Conservation (phyloP, 2,113 vertebrate species). For the Bubo bubo region DNA sequence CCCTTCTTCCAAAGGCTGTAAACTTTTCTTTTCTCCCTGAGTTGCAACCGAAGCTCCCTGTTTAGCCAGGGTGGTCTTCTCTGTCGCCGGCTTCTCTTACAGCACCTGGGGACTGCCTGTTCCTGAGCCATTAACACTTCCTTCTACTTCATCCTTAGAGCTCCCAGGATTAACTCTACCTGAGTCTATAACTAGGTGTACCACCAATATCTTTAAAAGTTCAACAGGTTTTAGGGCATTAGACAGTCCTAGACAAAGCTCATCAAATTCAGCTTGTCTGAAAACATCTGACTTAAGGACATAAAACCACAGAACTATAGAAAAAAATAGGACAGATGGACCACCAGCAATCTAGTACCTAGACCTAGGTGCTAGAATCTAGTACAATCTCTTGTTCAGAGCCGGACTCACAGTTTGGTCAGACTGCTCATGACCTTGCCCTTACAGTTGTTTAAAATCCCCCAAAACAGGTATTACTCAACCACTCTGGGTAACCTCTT, state of each 20-base stretch:
- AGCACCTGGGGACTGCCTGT: no score
- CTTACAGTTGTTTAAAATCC: background rate
- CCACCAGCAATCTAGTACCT: no score
- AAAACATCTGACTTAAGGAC: background rate
- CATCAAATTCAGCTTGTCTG: background rate
- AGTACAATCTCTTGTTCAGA: background rate
- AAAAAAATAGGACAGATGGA: background rate
- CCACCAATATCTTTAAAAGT: background rate
- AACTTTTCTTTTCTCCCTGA: no score
- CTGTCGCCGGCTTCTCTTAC: no score
- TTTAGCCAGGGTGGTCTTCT: no score
- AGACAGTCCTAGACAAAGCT: background rate
- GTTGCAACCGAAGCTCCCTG: no score
- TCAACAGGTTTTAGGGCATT: background rate
- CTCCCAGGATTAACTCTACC: background rate
- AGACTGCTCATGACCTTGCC: background rate
- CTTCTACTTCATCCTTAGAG: background rate
- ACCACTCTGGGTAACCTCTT: background rate
- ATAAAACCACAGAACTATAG: background rate
- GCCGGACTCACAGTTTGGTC: background rate
- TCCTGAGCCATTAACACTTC: no score
- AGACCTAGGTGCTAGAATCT: background rate
- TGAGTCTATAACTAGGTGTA: background rate
- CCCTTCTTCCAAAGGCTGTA: no score
- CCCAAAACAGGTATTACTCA: background rate